phyloP scores from a whole-genome alignment of 2,113 vertebrate species.

The Chamaetylas fuelleborni region DNA sequence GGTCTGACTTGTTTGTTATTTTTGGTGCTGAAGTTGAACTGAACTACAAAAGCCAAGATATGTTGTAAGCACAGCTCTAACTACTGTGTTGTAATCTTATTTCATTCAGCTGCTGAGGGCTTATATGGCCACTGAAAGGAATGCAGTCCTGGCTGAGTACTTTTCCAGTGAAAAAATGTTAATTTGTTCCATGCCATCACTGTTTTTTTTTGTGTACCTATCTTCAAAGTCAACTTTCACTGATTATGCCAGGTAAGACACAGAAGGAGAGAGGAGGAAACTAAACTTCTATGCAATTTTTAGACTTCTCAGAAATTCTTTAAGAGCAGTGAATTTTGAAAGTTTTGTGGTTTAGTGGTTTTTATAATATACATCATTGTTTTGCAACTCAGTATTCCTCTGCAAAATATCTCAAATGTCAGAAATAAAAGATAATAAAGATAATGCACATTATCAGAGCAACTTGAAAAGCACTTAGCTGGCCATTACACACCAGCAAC shows the following conservation, averaged over 20 bases:
- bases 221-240: background rate
- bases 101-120: conserved; percentile 3
- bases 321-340: background rate
- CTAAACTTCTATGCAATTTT: background rate
- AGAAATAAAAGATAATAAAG: background rate
- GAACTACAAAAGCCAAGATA: conserved; percentile 8
- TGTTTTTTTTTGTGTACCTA: background rate
- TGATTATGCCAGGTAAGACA: background rate
- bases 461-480: background rate
- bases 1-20: conserved; percentile 27
- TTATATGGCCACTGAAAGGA: background rate
- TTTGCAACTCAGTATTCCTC: background rate
- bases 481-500: background rate
- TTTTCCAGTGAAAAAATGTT: background rate
- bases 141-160: background rate
- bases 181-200: background rate
- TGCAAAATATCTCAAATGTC: background rate
- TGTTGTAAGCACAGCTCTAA: background rate
- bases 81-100: conserved; percentile 9
- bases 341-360: background rate
- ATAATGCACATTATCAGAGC: background rate
- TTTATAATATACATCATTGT: background rate
- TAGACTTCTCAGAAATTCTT: background rate
- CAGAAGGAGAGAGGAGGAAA: background rate
- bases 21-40: conserved; percentile 30